Evolutionary conservation across 2,113 vertebrate genomes (phyloP).

Genomic region (Sylvietta virens): DNA sequence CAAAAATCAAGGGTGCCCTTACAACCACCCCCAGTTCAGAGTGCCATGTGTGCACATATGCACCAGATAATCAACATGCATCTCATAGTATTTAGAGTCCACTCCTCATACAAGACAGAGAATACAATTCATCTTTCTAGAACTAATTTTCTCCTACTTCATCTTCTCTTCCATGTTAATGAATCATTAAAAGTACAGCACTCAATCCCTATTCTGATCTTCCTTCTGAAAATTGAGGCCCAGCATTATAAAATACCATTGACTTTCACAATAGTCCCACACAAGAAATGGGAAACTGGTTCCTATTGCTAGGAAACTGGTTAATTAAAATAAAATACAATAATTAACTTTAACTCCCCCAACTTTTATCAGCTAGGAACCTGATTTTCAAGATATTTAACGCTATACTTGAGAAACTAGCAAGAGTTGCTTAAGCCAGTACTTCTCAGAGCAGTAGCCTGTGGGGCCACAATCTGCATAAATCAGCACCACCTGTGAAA

Average conservation of each 20-base stretch:
- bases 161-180: background rate
- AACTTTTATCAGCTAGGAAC: background rate
- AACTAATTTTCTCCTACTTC: background rate
- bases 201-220: background rate
- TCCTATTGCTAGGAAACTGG: background rate
- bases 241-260: background rate
- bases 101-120: background rate
- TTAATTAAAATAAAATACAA: background rate
- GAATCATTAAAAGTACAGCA: background rate
- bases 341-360: background rate
- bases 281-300: background rate
- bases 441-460: background rate
- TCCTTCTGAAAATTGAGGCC: background rate
- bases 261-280: background rate
- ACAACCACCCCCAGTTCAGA: background rate
- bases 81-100: accelerated
- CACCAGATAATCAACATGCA: accelerated
- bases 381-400: background rate
- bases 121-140: background rate
- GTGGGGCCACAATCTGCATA: background rate
- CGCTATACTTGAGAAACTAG: background rate
- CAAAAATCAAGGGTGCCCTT: background rate
- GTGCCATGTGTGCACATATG: accelerated
- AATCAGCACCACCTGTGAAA: background rate
- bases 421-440: background rate